These are phyloP conservation scores for Melieria crassipennis DNA, from an alignment of 2,888 invertebrate species.

Conservation along the genomic window DNA sequence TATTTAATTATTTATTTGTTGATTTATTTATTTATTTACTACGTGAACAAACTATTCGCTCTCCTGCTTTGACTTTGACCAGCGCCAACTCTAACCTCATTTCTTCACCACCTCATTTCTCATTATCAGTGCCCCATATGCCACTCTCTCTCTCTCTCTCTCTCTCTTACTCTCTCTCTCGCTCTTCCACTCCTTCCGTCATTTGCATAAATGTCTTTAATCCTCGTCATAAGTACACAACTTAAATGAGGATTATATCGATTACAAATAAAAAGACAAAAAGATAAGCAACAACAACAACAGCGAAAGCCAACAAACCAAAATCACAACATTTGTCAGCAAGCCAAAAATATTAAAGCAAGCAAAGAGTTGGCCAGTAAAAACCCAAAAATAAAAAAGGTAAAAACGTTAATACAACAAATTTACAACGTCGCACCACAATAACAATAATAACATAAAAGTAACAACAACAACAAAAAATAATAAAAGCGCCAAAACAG, in stretches of 20 bases:
- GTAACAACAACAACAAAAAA: conserved; percentile 11
- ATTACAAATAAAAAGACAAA: too few relatives aligned
- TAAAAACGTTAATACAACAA: neutral
- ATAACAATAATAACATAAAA: conserved; percentile 14
- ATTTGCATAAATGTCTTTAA: neutral
- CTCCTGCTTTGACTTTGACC: too few relatives aligned
- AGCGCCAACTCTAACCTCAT: too few relatives aligned
- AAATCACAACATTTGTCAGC: conserved; percentile 2
- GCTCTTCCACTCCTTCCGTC: neutral
- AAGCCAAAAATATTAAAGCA: conserved; percentile 7
- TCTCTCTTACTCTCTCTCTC: neutral
- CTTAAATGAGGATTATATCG: too few relatives aligned
- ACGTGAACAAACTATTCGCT: too few relatives aligned
- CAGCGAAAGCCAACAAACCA: too few relatives aligned
- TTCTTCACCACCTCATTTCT: too few relatives aligned
- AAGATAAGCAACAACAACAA: too few relatives aligned
- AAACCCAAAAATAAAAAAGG: too few relatives aligned
- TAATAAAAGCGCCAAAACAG: conserved; percentile 9
- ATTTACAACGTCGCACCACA: neutral
- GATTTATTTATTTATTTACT: too few relatives aligned
- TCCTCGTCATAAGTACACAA: neutral
- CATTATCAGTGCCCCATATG: neutral
- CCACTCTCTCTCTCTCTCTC: neutral
- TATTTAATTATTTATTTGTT: too few relatives aligned
- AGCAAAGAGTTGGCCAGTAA: neutral